These are phyloP conservation scores for Laticauda colubrina DNA, from an alignment of 2,113 vertebrate species.

Conservation along the genomic window DNA sequence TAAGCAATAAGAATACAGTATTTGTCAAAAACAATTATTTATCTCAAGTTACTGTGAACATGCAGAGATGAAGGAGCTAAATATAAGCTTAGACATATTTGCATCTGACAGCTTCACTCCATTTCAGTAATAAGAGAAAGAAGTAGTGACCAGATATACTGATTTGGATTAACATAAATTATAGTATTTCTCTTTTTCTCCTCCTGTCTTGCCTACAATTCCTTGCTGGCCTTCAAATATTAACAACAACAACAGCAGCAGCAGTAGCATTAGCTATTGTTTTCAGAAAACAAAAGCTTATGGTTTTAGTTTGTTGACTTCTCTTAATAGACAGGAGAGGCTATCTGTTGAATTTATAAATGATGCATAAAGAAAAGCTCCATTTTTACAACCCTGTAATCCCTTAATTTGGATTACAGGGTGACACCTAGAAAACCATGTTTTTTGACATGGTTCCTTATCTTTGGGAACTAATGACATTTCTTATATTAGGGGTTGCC, in stretches of 20 bases:
- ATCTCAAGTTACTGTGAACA: constrained; percentile 10
- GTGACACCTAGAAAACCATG: neutral
- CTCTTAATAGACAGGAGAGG: neutral
- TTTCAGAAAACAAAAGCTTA: neutral
- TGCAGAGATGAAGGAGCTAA: neutral
- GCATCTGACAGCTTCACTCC: neutral
- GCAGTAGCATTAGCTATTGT: neutral
- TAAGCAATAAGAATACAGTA: constrained; percentile 33
- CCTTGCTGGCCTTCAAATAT: neutral
- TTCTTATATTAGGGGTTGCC: too few relatives aligned
- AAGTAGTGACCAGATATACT: neutral
- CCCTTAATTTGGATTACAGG: neutral
- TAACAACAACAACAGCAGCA: neutral
- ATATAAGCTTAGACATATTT: neutral
- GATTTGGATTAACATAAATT: neutral
- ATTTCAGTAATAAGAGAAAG: neutral
- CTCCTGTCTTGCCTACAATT: neutral
- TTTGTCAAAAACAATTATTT: constrained; percentile 40
- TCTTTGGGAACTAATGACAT: neutral
- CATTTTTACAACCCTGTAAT: neutral
- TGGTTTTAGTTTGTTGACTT: neutral
- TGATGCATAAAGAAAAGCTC: neutral
- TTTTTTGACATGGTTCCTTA: neutral
- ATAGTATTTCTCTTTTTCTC: neutral
- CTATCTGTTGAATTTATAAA: neutral